Evolutionary conservation across 2,797 vertebrate genomes (phyloP), one percentile per base, ranked within the genome.

Genomic region (Cichlasoma orientale): DNA sequence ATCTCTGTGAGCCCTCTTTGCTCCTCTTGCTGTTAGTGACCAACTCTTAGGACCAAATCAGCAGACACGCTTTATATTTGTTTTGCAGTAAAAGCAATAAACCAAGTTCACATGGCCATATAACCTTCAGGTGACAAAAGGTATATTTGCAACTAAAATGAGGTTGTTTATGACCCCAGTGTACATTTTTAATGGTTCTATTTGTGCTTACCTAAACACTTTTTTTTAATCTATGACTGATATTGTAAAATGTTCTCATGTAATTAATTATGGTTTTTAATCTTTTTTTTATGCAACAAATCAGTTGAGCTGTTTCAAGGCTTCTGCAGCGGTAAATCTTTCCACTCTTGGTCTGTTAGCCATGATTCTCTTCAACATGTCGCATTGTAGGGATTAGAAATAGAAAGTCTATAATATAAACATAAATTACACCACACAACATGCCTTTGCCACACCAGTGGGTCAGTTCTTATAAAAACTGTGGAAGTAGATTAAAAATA

Each of bases 91-190:
- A 66, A 47, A 66, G 18, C 0, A 27, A 47, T 47, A 47, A 66
- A 47, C 38, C 0, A 3, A 12, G 21, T 25, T 63, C 21, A 27
- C 21, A 0, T 63, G 25, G 2, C n/a, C 59, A 38, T 38, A 9
- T 38, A 61, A 18, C 13, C 36, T 41, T 25, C 21, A 25, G 13
- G 59, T 0, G 0, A 13, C 31, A 8, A 59, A 59, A 38, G 33
- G 3, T 44, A 44, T 44, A 4, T 44, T 44, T 13, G 41, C 7
- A 13, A 14, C 33, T 38, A 38, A 59, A 59, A 38, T 38, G 7
- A 14, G 18, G 38, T 44, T 44, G 4, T 47, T 66, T 19, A 66
- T 66, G 61, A 66, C 18, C 36, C 36, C 41, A 7, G 23, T 8
- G 36, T 44, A 38, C 10, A 3, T 44, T 63, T 14, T 6, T 63